Conservation (phyloP, 2,113 vertebrate genomes). For the Neofelis nebulosa region DNA sequence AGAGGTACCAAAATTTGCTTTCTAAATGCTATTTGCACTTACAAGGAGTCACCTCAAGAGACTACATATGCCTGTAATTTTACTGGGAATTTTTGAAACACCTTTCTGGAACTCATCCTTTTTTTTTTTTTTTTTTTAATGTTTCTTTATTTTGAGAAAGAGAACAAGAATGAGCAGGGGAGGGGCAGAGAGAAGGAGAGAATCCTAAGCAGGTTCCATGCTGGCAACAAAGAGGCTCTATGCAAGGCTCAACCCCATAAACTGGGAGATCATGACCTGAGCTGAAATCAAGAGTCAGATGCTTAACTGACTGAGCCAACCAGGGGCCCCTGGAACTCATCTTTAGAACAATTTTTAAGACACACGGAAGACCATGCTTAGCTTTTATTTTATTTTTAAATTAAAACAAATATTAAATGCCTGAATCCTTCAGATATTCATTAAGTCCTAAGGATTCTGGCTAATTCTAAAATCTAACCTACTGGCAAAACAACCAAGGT, state of each 20-base stretch:
- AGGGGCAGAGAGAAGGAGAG: background rate
- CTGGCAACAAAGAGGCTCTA: background rate
- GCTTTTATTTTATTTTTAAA: slow-evolving; percentile 36
- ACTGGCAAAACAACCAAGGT: background rate
- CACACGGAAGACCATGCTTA: background rate
- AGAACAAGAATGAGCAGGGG: background rate
- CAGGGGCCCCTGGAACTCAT: background rate
- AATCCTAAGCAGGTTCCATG: background rate
- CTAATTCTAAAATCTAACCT: background rate
- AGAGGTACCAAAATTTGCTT: background rate
- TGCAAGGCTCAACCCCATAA: background rate
- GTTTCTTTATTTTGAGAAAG: background rate
- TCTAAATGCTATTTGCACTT: background rate
- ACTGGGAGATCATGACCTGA: background rate
- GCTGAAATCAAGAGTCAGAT: background rate
- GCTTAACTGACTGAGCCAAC: background rate
- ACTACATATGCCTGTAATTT: background rate
- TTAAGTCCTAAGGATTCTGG: background rate
- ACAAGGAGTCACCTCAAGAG: background rate
- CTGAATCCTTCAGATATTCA: background rate
- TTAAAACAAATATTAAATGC: background rate
- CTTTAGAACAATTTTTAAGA: background rate
- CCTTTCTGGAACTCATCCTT: background rate
- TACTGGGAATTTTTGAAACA: background rate
- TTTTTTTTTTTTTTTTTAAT: background rate